A percentile compares a stretch with the other conserved stretches of the same genome.
phyloP scores from a whole-genome alignment of 1,140 invertebrate genomes.

The Ceratoteleas bidentatus region DNA sequence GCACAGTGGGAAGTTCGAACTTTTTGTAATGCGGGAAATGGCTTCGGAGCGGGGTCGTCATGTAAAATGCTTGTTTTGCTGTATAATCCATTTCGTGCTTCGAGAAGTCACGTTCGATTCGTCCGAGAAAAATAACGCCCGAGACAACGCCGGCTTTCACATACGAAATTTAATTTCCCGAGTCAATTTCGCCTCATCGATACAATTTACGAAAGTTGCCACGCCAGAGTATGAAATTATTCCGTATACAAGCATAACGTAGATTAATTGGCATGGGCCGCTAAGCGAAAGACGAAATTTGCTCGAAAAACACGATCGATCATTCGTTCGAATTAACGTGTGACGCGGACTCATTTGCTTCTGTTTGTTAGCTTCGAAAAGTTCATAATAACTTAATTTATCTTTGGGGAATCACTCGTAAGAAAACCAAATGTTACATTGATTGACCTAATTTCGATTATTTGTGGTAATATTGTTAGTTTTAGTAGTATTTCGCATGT shows the following conservation, averaged over 20 bases:
- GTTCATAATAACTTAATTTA: no score
- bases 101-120: slow-evolving; percentile 60
- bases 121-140: slow-evolving; percentile 47
- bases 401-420: no score
- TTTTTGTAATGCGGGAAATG: slow-evolving; percentile 59
- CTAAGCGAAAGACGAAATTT: background rate
- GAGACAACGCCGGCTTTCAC: slow-evolving; percentile 36
- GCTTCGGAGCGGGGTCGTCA: slow-evolving; percentile 43
- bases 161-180: slow-evolving; percentile 58
- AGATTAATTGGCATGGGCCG: background rate
- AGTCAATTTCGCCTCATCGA: slow-evolving; percentile 53
- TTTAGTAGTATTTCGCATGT: no score
- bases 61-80: slow-evolving; percentile 66
- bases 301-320: background rate
- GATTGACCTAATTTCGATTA: no score
- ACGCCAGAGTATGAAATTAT: slow-evolving; percentile 18
- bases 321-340: background rate
- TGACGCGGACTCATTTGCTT: background rate
- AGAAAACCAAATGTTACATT: no score
- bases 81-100: slow-evolving; percentile 65
- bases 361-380: no score
- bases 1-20: slow-evolving; percentile 56
- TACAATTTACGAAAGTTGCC: slow-evolving; percentile 31
- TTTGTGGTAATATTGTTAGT: no score
- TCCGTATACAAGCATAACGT: background rate